These are phyloP conservation scores for Falco cherrug DNA, from an alignment of 2,797 vertebrate species.

Conservation along the genomic window DNA sequence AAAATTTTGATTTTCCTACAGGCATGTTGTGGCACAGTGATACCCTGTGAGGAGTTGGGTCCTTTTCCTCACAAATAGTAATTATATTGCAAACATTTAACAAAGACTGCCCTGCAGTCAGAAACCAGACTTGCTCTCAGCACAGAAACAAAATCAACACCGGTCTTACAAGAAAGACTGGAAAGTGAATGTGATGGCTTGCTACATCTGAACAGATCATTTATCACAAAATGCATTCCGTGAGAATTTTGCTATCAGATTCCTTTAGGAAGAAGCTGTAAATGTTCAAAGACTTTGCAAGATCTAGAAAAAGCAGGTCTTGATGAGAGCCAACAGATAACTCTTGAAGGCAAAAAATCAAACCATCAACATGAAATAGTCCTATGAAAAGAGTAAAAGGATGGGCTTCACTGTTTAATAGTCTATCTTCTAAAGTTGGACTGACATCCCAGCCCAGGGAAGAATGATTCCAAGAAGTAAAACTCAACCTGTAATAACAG, in stretches of 20 bases:
- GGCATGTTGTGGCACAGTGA: neutral
- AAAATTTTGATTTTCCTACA: neutral
- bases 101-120: neutral
- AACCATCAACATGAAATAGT: neutral
- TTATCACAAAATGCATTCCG: neutral
- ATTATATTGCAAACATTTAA: neutral
- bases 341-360: neutral
- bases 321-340: neutral
- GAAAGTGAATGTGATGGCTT: neutral
- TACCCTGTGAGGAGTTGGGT: neutral
- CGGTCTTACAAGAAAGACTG: neutral
- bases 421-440: neutral
- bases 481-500: neutral
- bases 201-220: neutral
- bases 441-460: neutral
- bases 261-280: neutral
- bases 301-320: neutral
- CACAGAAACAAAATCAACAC: neutral
- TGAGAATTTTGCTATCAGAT: neutral
- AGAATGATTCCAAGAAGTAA: neutral
- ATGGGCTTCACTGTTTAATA: neutral
- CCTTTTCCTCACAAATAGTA: neutral
- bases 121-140: neutral
- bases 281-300: neutral
- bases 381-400: neutral